phyloP scores from a whole-genome alignment of 2,797 vertebrate genomes.

The Craterocephalus amniculus region DNA sequence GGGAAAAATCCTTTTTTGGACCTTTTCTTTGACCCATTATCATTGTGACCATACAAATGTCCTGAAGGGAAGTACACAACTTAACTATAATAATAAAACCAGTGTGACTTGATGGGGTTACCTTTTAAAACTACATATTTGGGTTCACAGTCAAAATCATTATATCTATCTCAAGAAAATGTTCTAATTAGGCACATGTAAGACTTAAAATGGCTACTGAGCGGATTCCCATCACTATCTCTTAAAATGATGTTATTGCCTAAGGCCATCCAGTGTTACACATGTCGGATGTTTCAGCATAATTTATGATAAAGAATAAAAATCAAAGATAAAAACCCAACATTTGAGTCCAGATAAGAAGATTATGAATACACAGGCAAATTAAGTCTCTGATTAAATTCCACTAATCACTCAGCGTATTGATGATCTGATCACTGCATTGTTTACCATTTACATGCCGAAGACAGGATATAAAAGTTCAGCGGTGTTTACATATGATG shows the following conservation, averaged over 20 bases:
- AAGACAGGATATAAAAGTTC: too few relatives aligned
- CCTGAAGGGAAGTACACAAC: background rate
- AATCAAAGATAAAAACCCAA: background rate
- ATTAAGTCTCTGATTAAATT: background rate
- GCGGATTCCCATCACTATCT: background rate
- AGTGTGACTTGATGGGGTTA: background rate
- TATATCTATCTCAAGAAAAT: background rate
- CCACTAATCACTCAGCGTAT: background rate
- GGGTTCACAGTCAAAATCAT: background rate
- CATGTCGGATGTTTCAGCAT: background rate
- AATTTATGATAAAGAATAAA: background rate
- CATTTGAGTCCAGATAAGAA: background rate
- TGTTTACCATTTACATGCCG: constrained; percentile 4
- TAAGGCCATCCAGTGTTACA: background rate
- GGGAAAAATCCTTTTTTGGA: background rate
- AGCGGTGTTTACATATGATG: background rate
- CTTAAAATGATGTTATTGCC: background rate
- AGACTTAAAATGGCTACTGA: background rate
- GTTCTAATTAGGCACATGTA: background rate
- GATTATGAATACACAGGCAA: background rate
- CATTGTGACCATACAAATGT: background rate
- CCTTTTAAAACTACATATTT: background rate
- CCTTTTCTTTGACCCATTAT: background rate
- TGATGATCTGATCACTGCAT: background rate
- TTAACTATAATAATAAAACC: background rate